Conservation (phyloP, 2,113 vertebrate species). For the Sarotherodon lohbergeri region DNA sequence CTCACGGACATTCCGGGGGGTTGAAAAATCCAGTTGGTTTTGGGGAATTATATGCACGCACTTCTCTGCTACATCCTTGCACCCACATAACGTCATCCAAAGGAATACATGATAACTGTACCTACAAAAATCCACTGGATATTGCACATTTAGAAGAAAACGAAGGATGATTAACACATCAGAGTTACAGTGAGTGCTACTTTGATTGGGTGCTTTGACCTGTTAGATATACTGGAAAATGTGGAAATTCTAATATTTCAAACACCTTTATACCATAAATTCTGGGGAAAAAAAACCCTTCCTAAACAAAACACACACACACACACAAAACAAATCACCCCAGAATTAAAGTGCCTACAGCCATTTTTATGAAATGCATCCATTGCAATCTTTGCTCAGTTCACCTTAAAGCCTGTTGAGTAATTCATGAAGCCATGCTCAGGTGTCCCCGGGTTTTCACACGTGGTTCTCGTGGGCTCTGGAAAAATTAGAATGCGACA, state of each 20-base stretch:
- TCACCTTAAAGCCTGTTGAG: constrained; percentile 95
- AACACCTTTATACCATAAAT: background rate
- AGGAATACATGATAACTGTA: constrained; percentile 5
- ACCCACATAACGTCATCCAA: constrained; percentile 9
- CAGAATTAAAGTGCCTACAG: background rate
- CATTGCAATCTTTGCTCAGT: background rate
- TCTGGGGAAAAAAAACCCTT: background rate
- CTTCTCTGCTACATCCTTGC: background rate
- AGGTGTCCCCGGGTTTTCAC: constrained; percentile 92
- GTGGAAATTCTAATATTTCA: background rate
- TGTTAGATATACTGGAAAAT: background rate
- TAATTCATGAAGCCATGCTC: constrained; percentile 91
- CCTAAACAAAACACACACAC: background rate
- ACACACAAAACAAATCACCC: background rate
- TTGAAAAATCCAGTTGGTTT: background rate
- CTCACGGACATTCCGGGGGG: background rate
- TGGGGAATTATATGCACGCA: background rate
- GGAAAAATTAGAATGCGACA: constrained; percentile 26
- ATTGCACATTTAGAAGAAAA: background rate
- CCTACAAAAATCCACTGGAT: background rate
- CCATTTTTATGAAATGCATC: background rate
- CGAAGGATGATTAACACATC: background rate
- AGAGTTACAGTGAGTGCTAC: background rate
- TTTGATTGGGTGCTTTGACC: background rate
- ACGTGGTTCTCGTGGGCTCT: constrained; percentile 89